A percentile compares a stretch with the other conserved stretches of the same genome.
Conservation (phyloP, 2,888 invertebrate genomes). For the Pandemis heparana region DNA sequence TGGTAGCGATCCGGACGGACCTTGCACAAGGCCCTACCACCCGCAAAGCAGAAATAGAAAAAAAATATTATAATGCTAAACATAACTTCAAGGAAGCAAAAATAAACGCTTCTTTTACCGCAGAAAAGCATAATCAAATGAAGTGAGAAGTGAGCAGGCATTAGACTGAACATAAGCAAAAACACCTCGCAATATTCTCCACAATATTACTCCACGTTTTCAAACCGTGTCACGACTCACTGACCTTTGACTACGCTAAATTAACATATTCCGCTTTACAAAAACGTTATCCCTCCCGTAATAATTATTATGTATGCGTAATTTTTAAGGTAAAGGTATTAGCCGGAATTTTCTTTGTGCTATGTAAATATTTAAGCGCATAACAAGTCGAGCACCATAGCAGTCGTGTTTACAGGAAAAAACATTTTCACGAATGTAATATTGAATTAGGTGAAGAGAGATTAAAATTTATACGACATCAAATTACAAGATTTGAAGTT, state of each 20-base stretch:
- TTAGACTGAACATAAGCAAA: background rate
- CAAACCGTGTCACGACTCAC: slow-evolving; percentile 14
- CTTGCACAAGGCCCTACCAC: too few species aligned
- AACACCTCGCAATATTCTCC: slow-evolving; percentile 5
- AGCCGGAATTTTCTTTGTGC: slow-evolving; percentile 1
- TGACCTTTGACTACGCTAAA: slow-evolving; percentile 19
- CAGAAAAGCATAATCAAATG: background rate
- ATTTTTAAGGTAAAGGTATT: slow-evolving; percentile 7
- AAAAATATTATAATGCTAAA: background rate
- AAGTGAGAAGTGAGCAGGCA: background rate
- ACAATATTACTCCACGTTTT: slow-evolving; percentile 9
- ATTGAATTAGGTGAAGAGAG: background rate
- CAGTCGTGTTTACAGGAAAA: background rate
- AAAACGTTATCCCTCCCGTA: slow-evolving; percentile 8
- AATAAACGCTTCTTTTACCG: background rate
- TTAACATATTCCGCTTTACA: slow-evolving; percentile 12
- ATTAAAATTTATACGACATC: background rate
- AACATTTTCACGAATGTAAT: background rate
- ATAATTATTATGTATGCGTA: slow-evolving; percentile 12
- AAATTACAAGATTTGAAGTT: too few species aligned
- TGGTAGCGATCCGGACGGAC: too few species aligned
- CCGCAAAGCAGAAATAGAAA: background rate
- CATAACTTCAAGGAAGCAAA: background rate
- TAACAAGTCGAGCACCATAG: background rate
- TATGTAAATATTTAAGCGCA: background rate